A percentile compares a stretch with the other conserved stretches of the same genome.
Conservation (phyloP, 2,888 invertebrate genomes). For the Trichopria drosophilae region DNA sequence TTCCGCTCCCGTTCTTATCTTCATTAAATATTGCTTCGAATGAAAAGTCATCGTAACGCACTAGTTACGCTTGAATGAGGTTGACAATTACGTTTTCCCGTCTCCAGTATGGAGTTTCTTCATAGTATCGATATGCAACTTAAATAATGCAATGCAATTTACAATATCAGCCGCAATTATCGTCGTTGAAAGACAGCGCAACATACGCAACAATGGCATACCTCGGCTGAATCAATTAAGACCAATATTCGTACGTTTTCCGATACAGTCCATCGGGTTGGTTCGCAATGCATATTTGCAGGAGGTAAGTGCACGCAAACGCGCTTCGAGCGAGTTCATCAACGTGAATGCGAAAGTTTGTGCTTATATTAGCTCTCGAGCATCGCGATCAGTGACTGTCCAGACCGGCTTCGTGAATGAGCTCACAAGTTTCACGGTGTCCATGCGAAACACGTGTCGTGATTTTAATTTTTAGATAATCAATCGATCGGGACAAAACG, state of each 20-base stretch:
- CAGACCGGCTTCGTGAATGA: slow-evolving; percentile 50
- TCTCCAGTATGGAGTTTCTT: no score
- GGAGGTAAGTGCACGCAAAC: slow-evolving; percentile 30
- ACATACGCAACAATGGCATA: slow-evolving; percentile 5
- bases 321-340: no score
- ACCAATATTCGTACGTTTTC: slow-evolving; percentile 1
- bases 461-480: slow-evolving; percentile 20
- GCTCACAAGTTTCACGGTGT: no score
- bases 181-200: not conserved
- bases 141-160: no score
- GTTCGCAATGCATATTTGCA: no score
- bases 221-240: slow-evolving; percentile 4
- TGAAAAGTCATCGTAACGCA: no score
- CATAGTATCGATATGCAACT: no score
- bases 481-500: slow-evolving; percentile 27
- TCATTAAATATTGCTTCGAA: no score
- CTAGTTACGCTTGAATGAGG: no score
- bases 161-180: no score
- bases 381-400: slow-evolving; percentile 50
- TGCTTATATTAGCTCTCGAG: slow-evolving; percentile 41
- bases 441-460: slow-evolving; percentile 30
- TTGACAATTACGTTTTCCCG: no score
- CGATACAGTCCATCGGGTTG: not conserved
- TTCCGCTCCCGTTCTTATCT: no score
- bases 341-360: slow-evolving; percentile 35